Conservation (phyloP, 2,888 invertebrate genomes). For the Shargacucullia verbasci region DNA sequence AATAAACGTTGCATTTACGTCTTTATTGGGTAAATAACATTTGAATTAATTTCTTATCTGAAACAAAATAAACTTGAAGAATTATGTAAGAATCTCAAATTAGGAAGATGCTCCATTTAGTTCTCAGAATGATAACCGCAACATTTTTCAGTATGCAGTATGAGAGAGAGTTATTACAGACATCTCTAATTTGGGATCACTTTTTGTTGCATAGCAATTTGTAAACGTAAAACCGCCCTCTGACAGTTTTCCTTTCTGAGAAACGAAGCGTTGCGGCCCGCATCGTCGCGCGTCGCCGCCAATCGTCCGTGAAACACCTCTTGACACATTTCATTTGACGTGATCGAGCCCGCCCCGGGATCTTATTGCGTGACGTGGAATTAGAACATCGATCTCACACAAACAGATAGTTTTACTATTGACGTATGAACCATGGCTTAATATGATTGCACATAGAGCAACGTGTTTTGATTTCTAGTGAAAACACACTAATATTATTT, state of each 20-base stretch:
- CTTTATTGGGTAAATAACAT: too few species aligned
- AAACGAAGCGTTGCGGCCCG: constrained; percentile 49
- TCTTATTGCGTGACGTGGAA: constrained; percentile 70
- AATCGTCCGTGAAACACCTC: constrained; percentile 85
- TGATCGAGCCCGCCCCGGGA: constrained; percentile 61
- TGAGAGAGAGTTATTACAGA: background rate
- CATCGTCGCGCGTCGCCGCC: constrained; percentile 61
- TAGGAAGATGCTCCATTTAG: too few species aligned
- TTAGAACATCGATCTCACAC: constrained; percentile 69
- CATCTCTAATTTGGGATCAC: constrained; percentile 24
- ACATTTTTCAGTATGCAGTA: too few species aligned
- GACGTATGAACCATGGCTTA: constrained; percentile 30
- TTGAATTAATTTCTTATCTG: too few species aligned
- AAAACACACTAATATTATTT: constrained; percentile 32
- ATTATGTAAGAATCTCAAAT: too few species aligned
- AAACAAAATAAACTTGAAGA: too few species aligned
- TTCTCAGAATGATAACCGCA: too few species aligned
- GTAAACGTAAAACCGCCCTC: constrained; percentile 49
- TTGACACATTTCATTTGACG: constrained; percentile 85
- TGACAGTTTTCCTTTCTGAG: constrained; percentile 61
- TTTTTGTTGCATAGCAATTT: constrained; percentile 55
- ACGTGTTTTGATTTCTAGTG: constrained; percentile 34
- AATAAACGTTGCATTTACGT: too few species aligned
- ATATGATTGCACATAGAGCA: constrained; percentile 31
- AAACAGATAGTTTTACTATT: constrained; percentile 62